Evolutionary conservation across 1,140 invertebrate species (phyloP).

Genomic region (Achroia grisella): DNA sequence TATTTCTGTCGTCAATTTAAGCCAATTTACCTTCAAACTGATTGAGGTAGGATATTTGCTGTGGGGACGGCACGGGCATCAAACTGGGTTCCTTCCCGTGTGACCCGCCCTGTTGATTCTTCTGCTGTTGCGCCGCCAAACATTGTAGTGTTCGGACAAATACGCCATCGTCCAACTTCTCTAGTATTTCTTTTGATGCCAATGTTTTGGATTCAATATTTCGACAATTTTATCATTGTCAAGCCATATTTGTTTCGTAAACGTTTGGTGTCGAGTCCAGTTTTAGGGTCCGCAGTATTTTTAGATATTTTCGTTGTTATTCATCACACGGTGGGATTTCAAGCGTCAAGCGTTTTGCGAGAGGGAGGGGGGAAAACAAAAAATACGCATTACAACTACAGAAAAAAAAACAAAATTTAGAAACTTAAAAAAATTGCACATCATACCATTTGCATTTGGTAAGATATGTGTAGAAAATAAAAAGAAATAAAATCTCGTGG

Average conservation of each 20-base stretch:
- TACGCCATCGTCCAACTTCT: conserved; percentile 81
- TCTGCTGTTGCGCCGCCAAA: conserved; percentile 84
- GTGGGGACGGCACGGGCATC: conserved; percentile 96
- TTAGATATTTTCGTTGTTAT: conserved; percentile 44
- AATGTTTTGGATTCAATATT: conserved; percentile 36
- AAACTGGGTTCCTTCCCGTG: conserved; percentile 88
- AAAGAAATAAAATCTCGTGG: conserved; percentile 41
- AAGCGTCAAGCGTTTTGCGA: conserved; percentile 70
- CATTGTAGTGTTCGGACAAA: conserved; percentile 87
- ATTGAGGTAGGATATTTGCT: conserved; percentile 96
- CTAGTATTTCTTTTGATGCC: conserved; percentile 59
- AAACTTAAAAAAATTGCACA: conserved; percentile 35
- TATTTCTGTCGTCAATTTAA: conserved; percentile 27
- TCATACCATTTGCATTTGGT: conserved; percentile 12
- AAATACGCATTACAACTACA: conserved; percentile 73
- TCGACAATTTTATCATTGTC: conserved; percentile 1
- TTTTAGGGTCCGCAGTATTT: conserved; percentile 16
- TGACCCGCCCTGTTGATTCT: conserved; percentile 56
- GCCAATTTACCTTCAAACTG: conserved; percentile 85
- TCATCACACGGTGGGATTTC: conserved; percentile 66
- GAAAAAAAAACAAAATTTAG: conserved; percentile 57
- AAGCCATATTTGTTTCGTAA: no score
- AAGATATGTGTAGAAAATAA: conserved; percentile 22
- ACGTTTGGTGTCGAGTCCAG: conserved; percentile 11
- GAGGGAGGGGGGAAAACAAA: conserved; percentile 65